Conservation (phyloP, 2,888 invertebrate genomes). For the Apotomis capreana region DNA sequence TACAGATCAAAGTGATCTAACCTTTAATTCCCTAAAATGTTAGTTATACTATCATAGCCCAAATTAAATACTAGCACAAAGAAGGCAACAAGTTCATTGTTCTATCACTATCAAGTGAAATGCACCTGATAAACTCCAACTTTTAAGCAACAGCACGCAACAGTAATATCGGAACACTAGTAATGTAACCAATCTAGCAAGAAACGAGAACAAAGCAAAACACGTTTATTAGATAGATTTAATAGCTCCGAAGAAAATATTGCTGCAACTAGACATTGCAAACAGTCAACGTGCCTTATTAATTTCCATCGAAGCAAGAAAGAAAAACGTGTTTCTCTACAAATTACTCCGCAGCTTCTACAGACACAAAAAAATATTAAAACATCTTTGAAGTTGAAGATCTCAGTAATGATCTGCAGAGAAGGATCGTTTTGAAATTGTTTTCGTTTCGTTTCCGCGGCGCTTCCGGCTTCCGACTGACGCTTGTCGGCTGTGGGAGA, state of each 20-base stretch:
- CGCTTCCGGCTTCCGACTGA: constrained; percentile 49
- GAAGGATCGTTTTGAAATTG: constrained; percentile 66
- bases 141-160: no score
- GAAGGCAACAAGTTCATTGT: no score
- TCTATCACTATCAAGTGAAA: no score
- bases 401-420: constrained; percentile 69
- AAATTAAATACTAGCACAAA: no score
- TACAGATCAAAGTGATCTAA: no score
- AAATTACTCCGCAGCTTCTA: constrained; percentile 59
- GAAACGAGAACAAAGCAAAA: constrained; percentile 9
- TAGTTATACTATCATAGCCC: no score
- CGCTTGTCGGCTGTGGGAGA: constrained; percentile 55
- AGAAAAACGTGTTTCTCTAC: constrained; percentile 49
- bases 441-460: constrained; percentile 65
- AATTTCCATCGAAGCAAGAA: constrained; percentile 58
- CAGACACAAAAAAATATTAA: constrained; percentile 60
- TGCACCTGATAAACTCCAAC: no score
- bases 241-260: constrained; percentile 30
- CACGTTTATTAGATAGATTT: constrained; percentile 26
- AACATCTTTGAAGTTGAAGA: constrained; percentile 63
- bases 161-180: neutral
- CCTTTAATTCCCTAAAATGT: no score
- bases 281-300: constrained; percentile 50
- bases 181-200: constrained; percentile 4
- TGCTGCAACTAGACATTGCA: constrained; percentile 32